Evolutionary conservation across 2,113 vertebrate species (phyloP), one percentile per base, ranked within the genome.

Genomic region (Tympanuchus pallidicinctus): DNA sequence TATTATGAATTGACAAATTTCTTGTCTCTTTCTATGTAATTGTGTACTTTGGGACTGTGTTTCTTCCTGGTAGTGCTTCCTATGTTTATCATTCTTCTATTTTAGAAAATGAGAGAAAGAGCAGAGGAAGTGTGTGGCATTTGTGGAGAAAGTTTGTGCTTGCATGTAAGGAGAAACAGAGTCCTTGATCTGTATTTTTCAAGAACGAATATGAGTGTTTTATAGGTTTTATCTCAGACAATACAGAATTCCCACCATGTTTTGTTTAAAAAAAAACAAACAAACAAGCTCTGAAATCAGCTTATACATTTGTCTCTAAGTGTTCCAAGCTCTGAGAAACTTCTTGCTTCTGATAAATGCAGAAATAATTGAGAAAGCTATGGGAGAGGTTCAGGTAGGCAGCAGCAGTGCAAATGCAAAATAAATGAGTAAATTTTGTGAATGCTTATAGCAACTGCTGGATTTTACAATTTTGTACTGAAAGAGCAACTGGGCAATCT

Each of bases 1-100:
- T 91, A 80, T 94, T 89, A 92, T 24, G 56, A 89, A 82, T 79
- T 91, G 93, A 94, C 61, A 88, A 86, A 95, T 94, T 93, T 92
- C 84, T 54, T 47, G 10, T 56, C 60, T 91, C 52, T 83, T 89
- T n/a, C 72, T 60, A n/a, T 83, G 60, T 94, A 94, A 94, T 91
- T 96, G 86, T 89, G 74, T 96, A 89, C 89, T 96, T 88, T 80
- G 82, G 91, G 89, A 96, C 82, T 92, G 72, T 89, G 88, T 95
- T 92, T 96, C 67, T 94, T 92, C 45, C 67, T 61, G 18, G 13
- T 88, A 36, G 45, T 59, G 48, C 24, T 93, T 96, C 45, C 79
- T 81, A 17, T 86, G 88, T 50, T 95, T 76, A 86, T 93, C 88
- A 77, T 83, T 90, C 47, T 77, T 48, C 56, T 83, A 4, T 38